A percentile compares a stretch with the other conserved stretches of the same genome.
Evolutionary conservation across 2,888 invertebrate species (phyloP).

Genomic region (Drosophila anomelani): DNA sequence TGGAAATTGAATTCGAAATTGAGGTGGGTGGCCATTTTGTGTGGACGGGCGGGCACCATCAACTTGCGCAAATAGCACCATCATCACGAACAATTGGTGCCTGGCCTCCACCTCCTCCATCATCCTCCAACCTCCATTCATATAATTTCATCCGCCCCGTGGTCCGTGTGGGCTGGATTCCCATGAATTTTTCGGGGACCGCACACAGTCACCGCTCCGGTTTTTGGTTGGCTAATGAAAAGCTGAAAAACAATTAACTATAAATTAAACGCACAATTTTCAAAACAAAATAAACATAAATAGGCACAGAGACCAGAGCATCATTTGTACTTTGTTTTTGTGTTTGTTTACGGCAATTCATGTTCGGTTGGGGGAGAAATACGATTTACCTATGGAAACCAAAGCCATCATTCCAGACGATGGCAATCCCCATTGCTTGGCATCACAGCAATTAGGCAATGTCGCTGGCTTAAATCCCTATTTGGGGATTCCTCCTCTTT

Average conservation of each 20-base stretch:
- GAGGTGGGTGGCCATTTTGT: constrained; percentile 78
- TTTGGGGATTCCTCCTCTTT: constrained; percentile 28
- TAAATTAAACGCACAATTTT: constrained; percentile 79
- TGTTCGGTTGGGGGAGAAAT: constrained; percentile 26
- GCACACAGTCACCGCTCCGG: constrained; percentile 71
- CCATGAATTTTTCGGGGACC: constrained; percentile 62
- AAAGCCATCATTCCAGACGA: background rate
- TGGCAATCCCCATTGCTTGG: constrained; percentile 10
- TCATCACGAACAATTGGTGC: constrained; percentile 70
- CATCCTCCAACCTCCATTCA: background rate
- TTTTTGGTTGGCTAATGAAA: constrained; percentile 70
- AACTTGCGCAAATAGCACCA: constrained; percentile 78
- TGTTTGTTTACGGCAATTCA: constrained; percentile 66
- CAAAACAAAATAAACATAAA: constrained; percentile 79
- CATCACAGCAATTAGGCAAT: constrained; percentile 65
- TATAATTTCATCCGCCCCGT: constrained; percentile 42
- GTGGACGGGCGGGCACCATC: constrained; percentile 62
- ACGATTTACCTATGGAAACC: constrained; percentile 58
- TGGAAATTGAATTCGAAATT: constrained; percentile 63
- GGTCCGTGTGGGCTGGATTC: constrained; percentile 46
- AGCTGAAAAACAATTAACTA: constrained; percentile 77
- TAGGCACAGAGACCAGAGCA: constrained; percentile 56
- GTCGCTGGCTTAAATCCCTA: constrained; percentile 54
- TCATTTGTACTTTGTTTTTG: constrained; percentile 64
- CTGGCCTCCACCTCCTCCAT: background rate